Base-by-base conservation (phyloP, 2,888 invertebrate genomes). In the Polylopha cassiicola region DNA sequence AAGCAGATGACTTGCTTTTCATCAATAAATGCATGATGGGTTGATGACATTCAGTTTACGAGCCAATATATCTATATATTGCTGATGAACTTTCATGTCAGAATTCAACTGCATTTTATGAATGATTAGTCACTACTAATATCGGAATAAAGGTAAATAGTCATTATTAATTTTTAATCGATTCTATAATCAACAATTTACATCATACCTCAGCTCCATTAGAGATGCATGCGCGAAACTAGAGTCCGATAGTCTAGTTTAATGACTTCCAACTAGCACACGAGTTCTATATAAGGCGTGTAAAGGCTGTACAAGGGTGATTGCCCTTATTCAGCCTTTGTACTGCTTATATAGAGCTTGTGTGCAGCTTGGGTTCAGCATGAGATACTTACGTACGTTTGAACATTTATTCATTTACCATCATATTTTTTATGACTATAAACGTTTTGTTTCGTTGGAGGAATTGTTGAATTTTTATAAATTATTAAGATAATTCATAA, bases 11-110 rank as follows among this genome's bases (percentile, higher is more conserved):
- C 58, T 49, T 61, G 64, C 66, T 72, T 73, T 49, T 50, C 47
- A 60, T 57, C 48, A 51, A 51, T 48, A 54, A 60, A 61, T 68
- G 68, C 72, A 67, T 62, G 70, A 58, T 63, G 52, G 62, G 38
- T 61, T 62, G 48, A 51, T 53, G 55, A 61, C 44, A 47, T 51
- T 49, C 33, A 34, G 17, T 36, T 36, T 43, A 39, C 39, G 33
- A 26, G 39, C 37, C 41, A 36, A 26, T 37, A 32, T 42, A 38
- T 45, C 17, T 47, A 44, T n/a, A n/a, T n/a, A n/a, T n/a, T n/a
- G n/a, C n/a, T n/a, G n/a, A n/a, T n/a, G n/a, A n/a, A n/a, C n/a
- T n/a, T n/a, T 37, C 28, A 49, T 47, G 45, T 56, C 55, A 51
- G 38, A 55, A 57, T 43, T 50, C 48, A 53, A 54, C 47, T 52